Evolutionary conservation across 2,797 vertebrate genomes (phyloP).

Genomic region (Dromococcyx pavoninus): DNA sequence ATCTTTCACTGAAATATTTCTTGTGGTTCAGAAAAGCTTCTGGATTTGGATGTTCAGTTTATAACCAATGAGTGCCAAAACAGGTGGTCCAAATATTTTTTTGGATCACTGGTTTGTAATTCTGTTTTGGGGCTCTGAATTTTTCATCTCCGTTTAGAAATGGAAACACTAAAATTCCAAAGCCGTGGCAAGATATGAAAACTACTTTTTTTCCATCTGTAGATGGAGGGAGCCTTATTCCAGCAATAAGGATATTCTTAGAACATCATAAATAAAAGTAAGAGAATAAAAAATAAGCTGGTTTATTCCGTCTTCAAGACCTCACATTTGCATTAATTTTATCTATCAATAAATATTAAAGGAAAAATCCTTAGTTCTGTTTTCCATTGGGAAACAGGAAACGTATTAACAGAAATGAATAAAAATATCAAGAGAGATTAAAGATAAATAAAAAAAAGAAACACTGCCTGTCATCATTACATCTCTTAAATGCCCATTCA

Average conservation of each 20-base stretch:
- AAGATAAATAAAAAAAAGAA: not conserved
- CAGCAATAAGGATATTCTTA: not conserved
- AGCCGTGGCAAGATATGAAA: not conserved
- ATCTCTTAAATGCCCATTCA: not conserved
- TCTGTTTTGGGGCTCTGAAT: not conserved
- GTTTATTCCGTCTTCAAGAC: not conserved
- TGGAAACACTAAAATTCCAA: not conserved
- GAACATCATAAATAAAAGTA: not conserved
- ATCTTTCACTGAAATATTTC: not conserved
- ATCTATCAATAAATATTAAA: not conserved
- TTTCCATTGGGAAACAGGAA: slow-evolving; percentile 4
- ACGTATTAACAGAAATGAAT: not conserved
- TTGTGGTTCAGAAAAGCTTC: not conserved
- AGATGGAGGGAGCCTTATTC: not conserved
- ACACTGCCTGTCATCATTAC: not conserved
- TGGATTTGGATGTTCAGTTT: not conserved
- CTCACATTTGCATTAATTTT: not conserved
- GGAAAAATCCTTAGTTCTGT: not conserved
- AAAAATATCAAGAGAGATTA: not conserved
- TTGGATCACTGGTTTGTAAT: not conserved
- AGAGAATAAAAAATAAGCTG: not conserved
- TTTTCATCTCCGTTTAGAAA: slow-evolving; percentile 9
- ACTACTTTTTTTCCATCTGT: not conserved
- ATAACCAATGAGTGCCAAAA: not conserved
- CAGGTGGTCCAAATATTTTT: not conserved